Conservation (phyloP, 2,888 invertebrate genomes). For the Dasysyrphus tricinctus region DNA sequence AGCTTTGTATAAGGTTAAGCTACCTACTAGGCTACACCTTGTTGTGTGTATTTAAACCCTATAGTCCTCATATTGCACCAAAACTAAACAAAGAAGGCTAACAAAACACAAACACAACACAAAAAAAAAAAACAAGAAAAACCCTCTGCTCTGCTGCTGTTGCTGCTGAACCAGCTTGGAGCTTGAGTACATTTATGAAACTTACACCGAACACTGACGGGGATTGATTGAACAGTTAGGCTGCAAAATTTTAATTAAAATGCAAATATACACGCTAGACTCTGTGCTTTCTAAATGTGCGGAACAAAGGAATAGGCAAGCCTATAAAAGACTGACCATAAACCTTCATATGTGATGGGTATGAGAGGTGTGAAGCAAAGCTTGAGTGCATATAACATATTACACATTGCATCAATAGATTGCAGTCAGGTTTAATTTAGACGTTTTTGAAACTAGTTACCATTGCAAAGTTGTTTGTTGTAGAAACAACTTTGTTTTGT, state of each 20-base stretch:
- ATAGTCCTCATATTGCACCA: slow-evolving; percentile 48
- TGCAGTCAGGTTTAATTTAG: not conserved
- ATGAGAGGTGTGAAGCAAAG: slow-evolving; percentile 2
- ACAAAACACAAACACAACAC: not conserved
- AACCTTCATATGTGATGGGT: not conserved
- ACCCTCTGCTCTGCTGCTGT: not conserved
- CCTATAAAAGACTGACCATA: slow-evolving; percentile 22
- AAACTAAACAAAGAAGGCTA: slow-evolving; percentile 50
- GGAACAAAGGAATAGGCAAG: slow-evolving; percentile 52
- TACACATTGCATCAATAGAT: not conserved
- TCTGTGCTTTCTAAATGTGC: not conserved
- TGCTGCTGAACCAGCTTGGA: slow-evolving; percentile 33
- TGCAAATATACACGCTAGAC: slow-evolving; percentile 75
- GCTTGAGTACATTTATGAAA: slow-evolving; percentile 70
- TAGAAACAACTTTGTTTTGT: no score
- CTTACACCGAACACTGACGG: slow-evolving; percentile 68
- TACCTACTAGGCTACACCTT: not conserved
- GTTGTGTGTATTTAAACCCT: slow-evolving; percentile 26
- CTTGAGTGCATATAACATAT: not conserved
- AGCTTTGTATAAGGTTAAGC: not conserved
- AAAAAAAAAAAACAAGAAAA: not conserved
- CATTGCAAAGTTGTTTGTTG: no score
- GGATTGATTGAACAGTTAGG: slow-evolving; percentile 76
- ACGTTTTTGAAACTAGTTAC: no score
- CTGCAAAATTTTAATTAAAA: slow-evolving; percentile 78